Base-by-base conservation (phyloP, 2,113 vertebrate genomes). In the Lethenteron reissneri region DNA sequence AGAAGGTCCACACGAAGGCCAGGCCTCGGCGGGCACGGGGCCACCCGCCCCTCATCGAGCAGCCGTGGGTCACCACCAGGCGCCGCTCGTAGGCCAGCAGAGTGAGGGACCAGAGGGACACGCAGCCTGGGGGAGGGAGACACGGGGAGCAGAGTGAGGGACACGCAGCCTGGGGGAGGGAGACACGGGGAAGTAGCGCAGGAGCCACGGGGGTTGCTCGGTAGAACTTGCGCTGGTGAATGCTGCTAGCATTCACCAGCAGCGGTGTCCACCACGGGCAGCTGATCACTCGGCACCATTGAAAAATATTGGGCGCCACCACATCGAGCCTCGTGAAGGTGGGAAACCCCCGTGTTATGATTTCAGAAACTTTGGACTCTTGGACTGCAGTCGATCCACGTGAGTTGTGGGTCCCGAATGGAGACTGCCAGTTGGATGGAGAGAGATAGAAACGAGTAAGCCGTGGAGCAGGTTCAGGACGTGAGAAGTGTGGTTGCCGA, bases 51-150 rank as follows among this genome's bases (percentile, higher is more conserved):
- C 79, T 80, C 12, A 81, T 78, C 57, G 73, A 75, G 6, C 41
- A 41, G 69, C 74, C 75, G 56, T 75, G 78, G 57, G 82, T 86
- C 58, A 83, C 78, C 71, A 79, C 72, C 11, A 80, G 77, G 74
- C 81, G 82, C 1, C 78, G 80, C 75, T 82, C 79, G 13, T 79
- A 84, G 58, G 81, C 77, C 70, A 81, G 74, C n/a, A 83, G 71
- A 7, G 81, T 82, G 71, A 83, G 72, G 41, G 72, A 83, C 70
- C 80, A 80, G 58, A 82, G 77, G 72, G 80, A 86, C 57, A 81
- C 81, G 71, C 82, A 74, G 73, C 80, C 81, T 84, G 71, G 21
- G 69, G 71, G 57, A 64, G n/a, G 71, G 9, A 17, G n/a, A n/a
- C n/a, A n/a, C n/a, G n/a, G n/a, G n/a, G n/a, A 81, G 74, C n/a